Evolutionary conservation across 2,888 invertebrate species (phyloP), one percentile per base, ranked within the genome.

Genomic region (Autographa gamma): DNA sequence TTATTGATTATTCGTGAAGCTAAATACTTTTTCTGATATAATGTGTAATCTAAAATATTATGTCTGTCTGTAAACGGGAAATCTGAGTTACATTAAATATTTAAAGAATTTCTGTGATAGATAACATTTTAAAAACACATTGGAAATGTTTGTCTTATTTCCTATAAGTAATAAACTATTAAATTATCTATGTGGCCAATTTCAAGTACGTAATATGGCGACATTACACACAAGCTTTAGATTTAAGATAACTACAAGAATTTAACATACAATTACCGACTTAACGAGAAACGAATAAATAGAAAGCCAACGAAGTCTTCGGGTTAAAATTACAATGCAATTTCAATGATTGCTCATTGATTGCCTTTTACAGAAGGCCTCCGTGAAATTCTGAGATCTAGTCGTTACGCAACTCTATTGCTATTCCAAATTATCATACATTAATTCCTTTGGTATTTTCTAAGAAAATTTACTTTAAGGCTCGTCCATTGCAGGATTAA

Each of bases 311-410:
- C n/a, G 7, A 64, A 70, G 63, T 60, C 65, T 9, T 60, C 13
- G 79, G 68, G 74, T 61, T 56, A 60, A 34, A 78, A 66, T 79
- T 74, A 79, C 61, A 78, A 76, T 65, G 63, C 63, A 68, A 63
- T 56, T 43, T 34, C 72, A 34, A 19, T 62, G 16, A 74, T 62
- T 65, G 19, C 52, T 48, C 43, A 66, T 73, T 77, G 43, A 60
- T 73, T n/a, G 16, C 62, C 78, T 6, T 60, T 38, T 72, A 73
- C 25, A 62, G 73, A 1, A 54, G 13, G 41, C 38, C 48, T 61
- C 18, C 56, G 59, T 34, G n/a, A 18, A 64, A 31, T 19, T 19
- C 14, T 31, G 43, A 56, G 19, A 19, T 19, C 19, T 38, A n/a
- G 54, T 62, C 73, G 59, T 41, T 73, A 73, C n/a, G n/a, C 13